phyloP scores from a whole-genome alignment of 2,113 vertebrate genomes.

The Rhinoptilus africanus region DNA sequence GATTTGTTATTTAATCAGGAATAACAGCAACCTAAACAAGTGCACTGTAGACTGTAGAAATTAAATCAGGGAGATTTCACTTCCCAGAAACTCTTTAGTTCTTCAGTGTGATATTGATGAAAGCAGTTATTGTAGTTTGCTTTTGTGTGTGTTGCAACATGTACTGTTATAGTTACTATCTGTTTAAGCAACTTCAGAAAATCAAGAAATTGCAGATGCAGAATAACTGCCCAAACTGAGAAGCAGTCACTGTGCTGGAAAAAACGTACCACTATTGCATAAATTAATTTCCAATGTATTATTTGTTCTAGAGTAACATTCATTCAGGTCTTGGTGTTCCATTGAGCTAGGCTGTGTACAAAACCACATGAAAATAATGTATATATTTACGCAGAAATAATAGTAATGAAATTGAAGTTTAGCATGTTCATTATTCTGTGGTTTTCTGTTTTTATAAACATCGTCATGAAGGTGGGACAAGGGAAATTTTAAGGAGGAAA shows the following conservation, averaged over 20 bases:
- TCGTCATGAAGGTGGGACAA: rapidly evolving
- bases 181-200: not conserved
- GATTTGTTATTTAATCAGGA: conserved; percentile 20
- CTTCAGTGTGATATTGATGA: not conserved
- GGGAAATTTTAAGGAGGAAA: not conserved
- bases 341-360: not conserved
- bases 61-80: not conserved
- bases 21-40: not conserved
- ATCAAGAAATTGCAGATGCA: not conserved
- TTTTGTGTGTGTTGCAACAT: not conserved
- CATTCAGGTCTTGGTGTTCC: not conserved
- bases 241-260: not conserved
- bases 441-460: not conserved
- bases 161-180: not conserved
- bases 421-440: rapidly evolving
- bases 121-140: not conserved
- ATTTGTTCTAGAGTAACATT: not conserved
- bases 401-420: not conserved
- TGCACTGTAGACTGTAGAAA: not conserved
- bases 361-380: not conserved
- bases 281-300: not conserved
- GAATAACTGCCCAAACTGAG: not conserved
- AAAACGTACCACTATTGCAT: not conserved
- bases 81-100: not conserved
- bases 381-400: not conserved